Conservation (phyloP, 1,140 invertebrate species). For the Colletes latitarsis region DNA sequence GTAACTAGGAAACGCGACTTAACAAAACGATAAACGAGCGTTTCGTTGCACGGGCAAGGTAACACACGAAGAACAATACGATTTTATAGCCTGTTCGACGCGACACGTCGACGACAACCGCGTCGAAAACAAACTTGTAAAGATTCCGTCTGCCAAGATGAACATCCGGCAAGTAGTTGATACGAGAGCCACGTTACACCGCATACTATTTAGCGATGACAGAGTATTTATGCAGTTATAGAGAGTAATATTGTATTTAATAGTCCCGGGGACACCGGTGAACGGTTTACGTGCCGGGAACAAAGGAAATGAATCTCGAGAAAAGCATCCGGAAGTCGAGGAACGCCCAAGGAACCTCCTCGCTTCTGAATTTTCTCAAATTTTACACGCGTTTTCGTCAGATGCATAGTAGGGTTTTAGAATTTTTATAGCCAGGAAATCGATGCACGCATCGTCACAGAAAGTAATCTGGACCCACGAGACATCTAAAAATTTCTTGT, state of each 20-base stretch:
- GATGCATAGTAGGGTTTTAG: too few relatives aligned
- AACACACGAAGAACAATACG: neutral
- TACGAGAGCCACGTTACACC: conserved; percentile 19
- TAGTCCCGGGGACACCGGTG: conserved; percentile 1
- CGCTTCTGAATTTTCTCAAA: too few relatives aligned
- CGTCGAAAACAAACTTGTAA: conserved; percentile 23
- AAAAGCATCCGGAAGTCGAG: neutral
- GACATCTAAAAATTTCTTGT: too few relatives aligned
- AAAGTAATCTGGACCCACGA: too few relatives aligned
- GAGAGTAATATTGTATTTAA: conserved; percentile 20
- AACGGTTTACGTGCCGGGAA: neutral
- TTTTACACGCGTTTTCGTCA: too few relatives aligned
- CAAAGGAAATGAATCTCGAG: neutral
- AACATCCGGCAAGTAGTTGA: conserved; percentile 11
- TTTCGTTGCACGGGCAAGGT: neutral
- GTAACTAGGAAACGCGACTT: neutral
- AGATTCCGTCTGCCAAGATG: conserved; percentile 45
- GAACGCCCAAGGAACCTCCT: neutral
- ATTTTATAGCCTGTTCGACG: conserved; percentile 23
- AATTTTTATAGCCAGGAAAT: too few relatives aligned
- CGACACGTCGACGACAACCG: conserved; percentile 18
- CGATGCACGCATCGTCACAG: too few relatives aligned
- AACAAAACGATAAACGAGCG: too few relatives aligned
- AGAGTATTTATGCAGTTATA: conserved; percentile 55
- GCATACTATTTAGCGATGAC: conserved; percentile 40